A percentile compares a stretch with the other conserved stretches of the same genome.
Evolutionary conservation across 2,888 invertebrate genomes (phyloP).

Genomic region (Drosophila anceps): DNA sequence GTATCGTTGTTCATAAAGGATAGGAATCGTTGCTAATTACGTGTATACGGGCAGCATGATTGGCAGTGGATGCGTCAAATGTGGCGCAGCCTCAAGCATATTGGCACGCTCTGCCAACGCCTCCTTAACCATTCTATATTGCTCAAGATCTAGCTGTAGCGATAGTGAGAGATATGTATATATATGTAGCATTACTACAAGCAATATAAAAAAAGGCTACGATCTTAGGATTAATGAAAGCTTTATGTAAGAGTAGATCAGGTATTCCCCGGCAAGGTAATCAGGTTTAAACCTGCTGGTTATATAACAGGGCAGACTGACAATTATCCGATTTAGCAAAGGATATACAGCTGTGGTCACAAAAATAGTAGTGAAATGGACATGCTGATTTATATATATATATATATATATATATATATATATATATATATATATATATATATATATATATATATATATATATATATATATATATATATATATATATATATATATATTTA

Average conservation of each 20-base stretch:
- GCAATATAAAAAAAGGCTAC: neutral
- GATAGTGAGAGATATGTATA: slow-evolving; percentile 19
- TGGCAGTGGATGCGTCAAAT: slow-evolving; percentile 97
- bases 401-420: too few species aligned
- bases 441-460: too few species aligned
- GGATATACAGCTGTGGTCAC: too few species aligned
- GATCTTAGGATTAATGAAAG: neutral
- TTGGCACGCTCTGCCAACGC: slow-evolving; percentile 97
- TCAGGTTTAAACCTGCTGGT: neutral
- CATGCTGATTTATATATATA: too few species aligned
- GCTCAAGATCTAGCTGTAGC: slow-evolving; percentile 94
- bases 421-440: too few species aligned
- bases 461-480: too few species aligned
- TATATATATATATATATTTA: too few species aligned
- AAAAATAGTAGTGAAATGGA: too few species aligned
- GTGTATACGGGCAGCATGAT: slow-evolving; percentile 99
- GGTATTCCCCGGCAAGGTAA: neutral
- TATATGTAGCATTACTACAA: slow-evolving; percentile 42
- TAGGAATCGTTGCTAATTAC: slow-evolving; percentile 86
- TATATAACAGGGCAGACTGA: too few species aligned
- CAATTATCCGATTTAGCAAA: too few species aligned
- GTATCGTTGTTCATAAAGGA: neutral
- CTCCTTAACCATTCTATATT: slow-evolving; percentile 99
- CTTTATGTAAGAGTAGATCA: too few species aligned
- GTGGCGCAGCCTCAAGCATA: slow-evolving; percentile 97